phyloP scores from a whole-genome alignment of 2,797 vertebrate genomes.

The Tauraco hartlaubi region DNA sequence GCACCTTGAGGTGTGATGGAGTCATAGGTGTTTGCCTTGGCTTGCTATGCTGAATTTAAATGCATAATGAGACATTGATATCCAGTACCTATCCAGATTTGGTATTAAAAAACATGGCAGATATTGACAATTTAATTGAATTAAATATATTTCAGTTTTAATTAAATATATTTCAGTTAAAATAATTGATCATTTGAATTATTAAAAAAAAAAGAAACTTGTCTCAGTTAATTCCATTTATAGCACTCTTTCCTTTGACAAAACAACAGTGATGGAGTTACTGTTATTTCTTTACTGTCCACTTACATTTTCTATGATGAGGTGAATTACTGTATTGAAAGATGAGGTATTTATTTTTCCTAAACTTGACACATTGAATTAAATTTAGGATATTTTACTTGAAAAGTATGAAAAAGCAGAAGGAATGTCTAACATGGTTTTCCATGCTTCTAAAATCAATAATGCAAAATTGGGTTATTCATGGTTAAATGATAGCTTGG shows the following conservation, averaged over 20 bases:
- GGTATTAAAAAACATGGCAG: neutral
- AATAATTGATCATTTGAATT: constrained; percentile 27
- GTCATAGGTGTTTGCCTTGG: neutral
- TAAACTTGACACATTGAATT: neutral
- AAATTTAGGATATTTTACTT: neutral
- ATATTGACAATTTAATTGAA: neutral
- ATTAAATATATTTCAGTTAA: neutral
- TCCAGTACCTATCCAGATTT: neutral
- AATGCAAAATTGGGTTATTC: neutral
- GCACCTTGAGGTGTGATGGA: neutral
- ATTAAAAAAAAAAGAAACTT: neutral
- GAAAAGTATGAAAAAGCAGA: neutral
- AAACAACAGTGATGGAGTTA: neutral
- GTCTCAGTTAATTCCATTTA: neutral
- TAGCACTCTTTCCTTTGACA: neutral
- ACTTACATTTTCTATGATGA: neutral
- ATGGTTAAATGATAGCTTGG: neutral
- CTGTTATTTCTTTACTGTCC: neutral
- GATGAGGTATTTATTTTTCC: neutral
- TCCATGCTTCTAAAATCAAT: neutral
- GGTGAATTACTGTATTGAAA: neutral
- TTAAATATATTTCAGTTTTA: neutral
- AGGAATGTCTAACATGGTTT: neutral
- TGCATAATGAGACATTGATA: neutral
- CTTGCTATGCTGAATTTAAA: constrained; percentile 5